Percentiles rank a stretch among this genome's conserved stretches.
These are phyloP conservation scores for Pelobates fuscus DNA, from an alignment of 2,113 vertebrate genomes.

Conservation along the genomic window DNA sequence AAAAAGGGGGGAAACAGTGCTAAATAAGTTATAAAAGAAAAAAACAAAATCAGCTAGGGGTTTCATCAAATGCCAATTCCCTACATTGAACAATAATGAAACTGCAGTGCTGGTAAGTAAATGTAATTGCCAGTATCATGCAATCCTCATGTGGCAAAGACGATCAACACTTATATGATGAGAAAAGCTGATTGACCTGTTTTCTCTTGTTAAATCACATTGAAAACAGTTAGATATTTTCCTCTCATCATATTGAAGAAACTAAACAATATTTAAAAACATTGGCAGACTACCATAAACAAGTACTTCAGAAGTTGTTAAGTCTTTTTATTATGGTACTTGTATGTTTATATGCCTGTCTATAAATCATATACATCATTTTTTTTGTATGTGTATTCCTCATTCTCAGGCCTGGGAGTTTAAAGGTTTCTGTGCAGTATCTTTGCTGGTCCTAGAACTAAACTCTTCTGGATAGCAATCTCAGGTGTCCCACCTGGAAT, in stretches of 20 bases:
- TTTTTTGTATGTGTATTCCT: too few relatives aligned
- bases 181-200: neutral
- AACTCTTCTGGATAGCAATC: too few relatives aligned
- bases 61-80: neutral
- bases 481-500: too few relatives aligned
- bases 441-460: too few relatives aligned
- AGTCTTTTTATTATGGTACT: too few relatives aligned
- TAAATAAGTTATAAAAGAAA: neutral
- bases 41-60: neutral
- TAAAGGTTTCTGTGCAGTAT: too few relatives aligned
- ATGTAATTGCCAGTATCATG: neutral
- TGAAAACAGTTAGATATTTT: neutral
- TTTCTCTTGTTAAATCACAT: neutral
- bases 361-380: too few relatives aligned
- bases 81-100: constrained; percentile 1
- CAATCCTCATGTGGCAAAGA: neutral
- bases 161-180: constrained; percentile 3
- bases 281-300: neutral
- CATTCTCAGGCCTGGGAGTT: too few relatives aligned
- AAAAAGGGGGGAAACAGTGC: neutral
- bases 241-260: neutral
- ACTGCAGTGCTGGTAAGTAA: neutral
- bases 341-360: too few relatives aligned
- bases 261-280: neutral
- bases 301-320: too few relatives aligned